Evolutionary conservation across 1,140 invertebrate species (phyloP).

Genomic region (Drosophila subpulchrella): DNA sequence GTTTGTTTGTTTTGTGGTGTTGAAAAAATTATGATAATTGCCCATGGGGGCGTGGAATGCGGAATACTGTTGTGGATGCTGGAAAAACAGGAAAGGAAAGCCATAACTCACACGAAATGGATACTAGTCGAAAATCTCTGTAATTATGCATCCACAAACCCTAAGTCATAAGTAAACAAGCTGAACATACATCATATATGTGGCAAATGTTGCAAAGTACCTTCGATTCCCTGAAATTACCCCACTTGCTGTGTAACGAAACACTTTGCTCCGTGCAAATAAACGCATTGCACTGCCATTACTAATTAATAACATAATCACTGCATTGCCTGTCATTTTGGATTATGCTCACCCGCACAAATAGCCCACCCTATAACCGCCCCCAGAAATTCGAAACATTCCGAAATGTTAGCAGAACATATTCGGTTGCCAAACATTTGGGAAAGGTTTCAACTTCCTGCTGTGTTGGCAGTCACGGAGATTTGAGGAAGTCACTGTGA

Average conservation of each 20-base stretch:
- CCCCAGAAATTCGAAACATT: slow-evolving; percentile 2
- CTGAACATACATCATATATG: not conserved
- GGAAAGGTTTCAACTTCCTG: slow-evolving; percentile 8
- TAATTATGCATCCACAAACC: slow-evolving; percentile 30
- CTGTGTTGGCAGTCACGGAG: slow-evolving; percentile 14
- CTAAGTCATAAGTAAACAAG: slow-evolving; percentile 36
- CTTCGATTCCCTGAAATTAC: slow-evolving; percentile 4
- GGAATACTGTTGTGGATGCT: not conserved
- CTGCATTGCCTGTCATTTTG: slow-evolving; percentile 63
- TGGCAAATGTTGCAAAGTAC: slow-evolving; percentile 4
- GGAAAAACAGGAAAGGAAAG: slow-evolving; percentile 9
- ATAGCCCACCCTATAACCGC: not conserved
- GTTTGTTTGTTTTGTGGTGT: slow-evolving; percentile 35
- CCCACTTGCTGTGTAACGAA: slow-evolving; percentile 47
- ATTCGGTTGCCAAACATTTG: not conserved
- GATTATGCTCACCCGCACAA: slow-evolving; percentile 43
- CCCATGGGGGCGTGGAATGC: slow-evolving; percentile 17
- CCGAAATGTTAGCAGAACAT: slow-evolving; percentile 5
- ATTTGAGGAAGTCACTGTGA: slow-evolving; percentile 2
- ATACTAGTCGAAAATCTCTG: not conserved
- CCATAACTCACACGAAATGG: slow-evolving; percentile 8
- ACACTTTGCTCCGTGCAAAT: slow-evolving; percentile 70
- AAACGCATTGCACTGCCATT: slow-evolving; percentile 67
- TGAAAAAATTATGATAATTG: slow-evolving; percentile 64
- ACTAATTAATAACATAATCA: slow-evolving; percentile 80